Evolutionary conservation across 2,113 vertebrate genomes (phyloP).

Genomic region (Apeltes quadracus): DNA sequence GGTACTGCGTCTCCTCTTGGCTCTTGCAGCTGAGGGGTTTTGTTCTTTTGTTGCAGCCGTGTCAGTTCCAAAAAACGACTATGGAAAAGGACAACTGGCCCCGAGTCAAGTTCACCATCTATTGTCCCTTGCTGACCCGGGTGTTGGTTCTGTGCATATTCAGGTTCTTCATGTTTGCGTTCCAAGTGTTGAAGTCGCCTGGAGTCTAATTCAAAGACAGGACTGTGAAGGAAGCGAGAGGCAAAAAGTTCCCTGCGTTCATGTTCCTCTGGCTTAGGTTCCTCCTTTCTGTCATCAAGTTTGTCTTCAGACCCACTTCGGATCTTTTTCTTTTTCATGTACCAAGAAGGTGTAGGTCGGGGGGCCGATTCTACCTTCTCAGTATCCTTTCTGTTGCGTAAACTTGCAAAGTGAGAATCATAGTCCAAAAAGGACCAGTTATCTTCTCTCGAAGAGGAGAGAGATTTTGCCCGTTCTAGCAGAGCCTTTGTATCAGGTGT

Average conservation of each 20-base stretch:
- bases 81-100: slow-evolving; percentile 94
- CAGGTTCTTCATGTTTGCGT: slow-evolving; percentile 90
- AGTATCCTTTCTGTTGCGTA: slow-evolving; percentile 93
- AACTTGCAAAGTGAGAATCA: slow-evolving; percentile 92
- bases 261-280: slow-evolving; percentile 93
- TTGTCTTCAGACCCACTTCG: slow-evolving; percentile 94
- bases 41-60: slow-evolving; percentile 87
- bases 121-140: slow-evolving; percentile 80
- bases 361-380: slow-evolving; percentile 95
- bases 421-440: slow-evolving; percentile 98
- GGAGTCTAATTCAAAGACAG: slow-evolving; percentile 97
- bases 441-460: slow-evolving; percentile 95
- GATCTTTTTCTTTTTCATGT: slow-evolving; percentile 98
- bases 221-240: slow-evolving; percentile 96
- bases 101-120: slow-evolving; percentile 83
- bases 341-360: slow-evolving; percentile 95
- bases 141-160: slow-evolving; percentile 80
- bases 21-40: slow-evolving; percentile 86
- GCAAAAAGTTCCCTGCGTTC: slow-evolving; percentile 95
- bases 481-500: slow-evolving; percentile 98
- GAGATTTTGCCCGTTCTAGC: slow-evolving; percentile 96
- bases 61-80: slow-evolving; percentile 91
- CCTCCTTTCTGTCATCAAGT: slow-evolving; percentile 93
- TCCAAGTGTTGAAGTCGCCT: slow-evolving; percentile 94
- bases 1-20: slow-evolving; percentile 68